A percentile compares a stretch with the other conserved stretches of the same genome.
Conservation (phyloP, 37 sponge, comb jelly and placozoan species). For the Aphrocallistes beatrix region DNA sequence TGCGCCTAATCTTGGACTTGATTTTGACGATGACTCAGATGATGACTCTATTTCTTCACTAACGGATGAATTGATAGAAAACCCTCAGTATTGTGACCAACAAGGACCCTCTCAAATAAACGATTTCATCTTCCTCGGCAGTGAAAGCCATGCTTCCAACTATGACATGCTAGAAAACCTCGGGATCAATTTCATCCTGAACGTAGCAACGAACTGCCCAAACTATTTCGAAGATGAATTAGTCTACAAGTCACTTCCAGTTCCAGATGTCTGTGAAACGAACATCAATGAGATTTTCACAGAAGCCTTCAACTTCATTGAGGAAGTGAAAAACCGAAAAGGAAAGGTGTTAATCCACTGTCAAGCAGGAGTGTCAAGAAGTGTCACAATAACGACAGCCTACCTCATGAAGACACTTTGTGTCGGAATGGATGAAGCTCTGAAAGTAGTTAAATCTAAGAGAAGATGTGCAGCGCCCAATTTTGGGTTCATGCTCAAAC, state of each 20-base stretch:
- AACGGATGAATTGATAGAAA: background rate
- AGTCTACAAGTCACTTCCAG: slow-evolving; percentile 55
- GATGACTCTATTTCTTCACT: background rate
- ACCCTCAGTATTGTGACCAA: background rate
- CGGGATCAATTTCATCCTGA: slow-evolving; percentile 58
- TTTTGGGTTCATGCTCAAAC: slow-evolving; percentile 86
- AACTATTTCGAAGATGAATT: slow-evolving; percentile 60
- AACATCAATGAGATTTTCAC: slow-evolving; percentile 55
- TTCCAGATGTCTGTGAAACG: slow-evolving; percentile 61
- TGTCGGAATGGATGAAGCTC: slow-evolving; percentile 36
- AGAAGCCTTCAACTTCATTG: slow-evolving; percentile 59
- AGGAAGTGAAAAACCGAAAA: slow-evolving; percentile 33
- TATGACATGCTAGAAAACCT: slow-evolving; percentile 29
- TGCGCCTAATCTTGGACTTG: background rate
- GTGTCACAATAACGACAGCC: slow-evolving; percentile 77
- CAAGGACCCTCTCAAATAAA: slow-evolving; percentile 49
- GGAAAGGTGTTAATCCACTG: slow-evolving; percentile 76
- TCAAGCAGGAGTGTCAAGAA: slow-evolving; percentile 71
- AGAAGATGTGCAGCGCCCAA: slow-evolving; percentile 72
- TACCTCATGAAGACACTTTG: slow-evolving; percentile 54
- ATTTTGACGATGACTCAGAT: background rate
- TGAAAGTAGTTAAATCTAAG: slow-evolving; percentile 52
- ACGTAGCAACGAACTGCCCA: slow-evolving; percentile 57
- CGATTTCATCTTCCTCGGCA: slow-evolving; percentile 59
- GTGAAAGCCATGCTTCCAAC: slow-evolving; percentile 49